Base-by-base conservation (phyloP, 1,140 invertebrate genomes). In the Pogonomyrmex californicus region DNA sequence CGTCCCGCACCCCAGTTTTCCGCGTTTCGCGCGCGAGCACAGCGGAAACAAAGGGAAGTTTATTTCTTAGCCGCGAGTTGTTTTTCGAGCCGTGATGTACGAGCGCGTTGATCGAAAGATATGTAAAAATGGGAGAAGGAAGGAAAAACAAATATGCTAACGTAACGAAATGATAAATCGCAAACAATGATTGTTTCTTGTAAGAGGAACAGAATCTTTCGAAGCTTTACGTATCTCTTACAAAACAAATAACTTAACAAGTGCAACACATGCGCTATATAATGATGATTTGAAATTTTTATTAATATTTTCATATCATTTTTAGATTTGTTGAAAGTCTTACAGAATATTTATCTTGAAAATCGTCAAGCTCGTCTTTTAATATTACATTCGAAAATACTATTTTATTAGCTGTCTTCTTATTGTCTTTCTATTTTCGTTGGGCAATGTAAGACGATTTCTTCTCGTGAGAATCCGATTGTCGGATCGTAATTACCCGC, bases 31-130 rank as follows among this genome's bases (percentile, higher is more conserved):
- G 1, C 56, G 49, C 17, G 23, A 47, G 30, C 51, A 10, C 14
- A 62, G 56, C 68, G 41, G 73, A n/a, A 54, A 85, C 73, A 85
- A 78, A 83, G 54, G 12, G 41, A 73, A 83, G 62, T 78, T 77
- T 65, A 62, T 77, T 85, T 85, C 47, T 60, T 51, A 2, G 5
- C 12, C 10, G 49, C 30, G 41, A 70, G 4, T n/a, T 78, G 56
- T 47, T 78, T 49, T 38, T 66, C 58, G n/a, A 38, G n/a, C 73
- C 33, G 23, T 12, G 78, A 82, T 54, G 17, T 38, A 14, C 41
- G 23, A 23, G 38, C 65, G 54, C 17, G 10, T 56, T 12, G 41
- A 58, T 58, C 12, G 12, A 82, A 71, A 82, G 73, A 73, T 12
- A 17, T 58, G n/a, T 30, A 71, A 47, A 47, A 73, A n/a, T 5